Percentiles rank a stretch among this genome's conserved stretches.
phyloP scores from a whole-genome alignment of 2,113 vertebrate genomes.

The Crocuta crocuta region DNA sequence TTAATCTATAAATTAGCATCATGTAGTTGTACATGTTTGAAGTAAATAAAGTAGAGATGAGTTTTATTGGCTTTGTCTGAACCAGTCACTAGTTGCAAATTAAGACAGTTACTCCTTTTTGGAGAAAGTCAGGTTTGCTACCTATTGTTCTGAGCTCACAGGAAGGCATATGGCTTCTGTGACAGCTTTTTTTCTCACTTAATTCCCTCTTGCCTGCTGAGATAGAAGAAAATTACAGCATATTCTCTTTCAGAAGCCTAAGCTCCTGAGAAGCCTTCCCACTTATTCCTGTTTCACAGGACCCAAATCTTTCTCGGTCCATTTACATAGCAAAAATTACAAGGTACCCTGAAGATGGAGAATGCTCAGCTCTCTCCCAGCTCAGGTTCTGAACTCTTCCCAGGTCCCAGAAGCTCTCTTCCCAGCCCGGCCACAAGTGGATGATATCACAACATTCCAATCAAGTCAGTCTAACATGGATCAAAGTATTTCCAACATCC shows the following conservation, averaged over 20 bases:
- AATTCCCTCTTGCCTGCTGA: neutral
- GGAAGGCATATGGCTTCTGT: neutral
- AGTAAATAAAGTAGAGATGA: constrained; percentile 18
- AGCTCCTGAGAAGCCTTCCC: neutral
- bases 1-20: neutral
- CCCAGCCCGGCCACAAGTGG: neutral
- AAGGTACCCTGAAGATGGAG: neutral
- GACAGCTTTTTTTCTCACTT: neutral
- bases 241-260: constrained; percentile 14
- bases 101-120: neutral
- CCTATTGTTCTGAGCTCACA: constrained; percentile 1
- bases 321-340: neutral
- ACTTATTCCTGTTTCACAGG: neutral
- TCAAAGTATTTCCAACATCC: constrained; percentile 8
- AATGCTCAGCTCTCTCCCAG: neutral
- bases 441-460: neutral
- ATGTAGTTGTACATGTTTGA: neutral
- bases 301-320: neutral
- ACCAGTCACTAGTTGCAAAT: neutral
- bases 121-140: neutral
- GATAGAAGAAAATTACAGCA: neutral
- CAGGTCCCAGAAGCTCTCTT: neutral
- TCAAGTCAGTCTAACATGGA: neutral
- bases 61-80: neutral
- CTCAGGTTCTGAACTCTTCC: neutral